Base-by-base conservation (phyloP, 1,140 invertebrate genomes). In the Eumaeus atala region DNA sequence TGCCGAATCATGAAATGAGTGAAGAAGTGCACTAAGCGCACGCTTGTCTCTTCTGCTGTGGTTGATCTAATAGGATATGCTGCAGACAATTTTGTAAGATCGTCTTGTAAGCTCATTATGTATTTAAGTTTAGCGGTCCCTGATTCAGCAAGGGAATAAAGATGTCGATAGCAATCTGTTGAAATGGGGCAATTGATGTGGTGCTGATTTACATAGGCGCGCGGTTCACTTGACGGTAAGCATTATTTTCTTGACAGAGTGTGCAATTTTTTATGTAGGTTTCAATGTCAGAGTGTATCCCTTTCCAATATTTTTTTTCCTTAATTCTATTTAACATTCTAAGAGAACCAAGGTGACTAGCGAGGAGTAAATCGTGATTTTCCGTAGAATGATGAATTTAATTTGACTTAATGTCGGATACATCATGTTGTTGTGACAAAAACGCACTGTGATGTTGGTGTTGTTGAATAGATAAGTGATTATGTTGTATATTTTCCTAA, bases 151-250 rank as follows among this genome's bases (percentile, higher is more conserved):
- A 44, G 10, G 65, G 61, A 0, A 59, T 61, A n/a, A 67, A 61
- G 1, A 67, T 47, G 28, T 67, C 64, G 1, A 66, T 33, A 12
- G 48, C 11, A 36, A 66, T 33, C 2, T 58, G 12, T 17, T 62
- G 18, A 48, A 52, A 61, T 4, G 60, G 61, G 6, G 8, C 7
- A 1, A 56, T 62, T 0, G 61, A 62, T 5, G 64, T 62, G n/a
- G 36, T 56, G 2, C 58, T 67, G 0, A 67, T 67, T 47, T 61
- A 47, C 65, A 67, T 64, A 5, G 61, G 65, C 12, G 62, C 59
- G 12, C 48, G 38, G 52, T 67, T 64, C 0, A 40, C 37, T 52
- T 55, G 51, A 11, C 61, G 33, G n/a, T 5, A n/a, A 9, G 65
- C 54, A 47, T 67, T 67, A 37, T 67, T 67, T 35, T n/a, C 14